phyloP scores from a whole-genome alignment of 1,140 invertebrate genomes.

The Megalopta genalis region DNA sequence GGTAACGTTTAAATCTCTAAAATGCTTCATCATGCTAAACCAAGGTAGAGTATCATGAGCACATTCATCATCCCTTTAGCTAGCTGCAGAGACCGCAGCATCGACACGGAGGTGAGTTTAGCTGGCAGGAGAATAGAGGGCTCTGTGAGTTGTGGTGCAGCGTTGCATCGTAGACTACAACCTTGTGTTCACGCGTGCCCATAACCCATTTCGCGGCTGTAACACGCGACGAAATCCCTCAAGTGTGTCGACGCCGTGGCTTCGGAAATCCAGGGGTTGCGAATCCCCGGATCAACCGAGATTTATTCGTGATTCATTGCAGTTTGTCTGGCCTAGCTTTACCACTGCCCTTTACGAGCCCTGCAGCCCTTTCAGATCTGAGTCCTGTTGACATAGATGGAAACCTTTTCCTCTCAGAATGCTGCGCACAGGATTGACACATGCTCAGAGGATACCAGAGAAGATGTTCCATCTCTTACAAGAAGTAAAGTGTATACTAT shows the following conservation, averaged over 20 bases:
- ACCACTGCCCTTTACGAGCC: neutral
- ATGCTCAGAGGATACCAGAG: too few species aligned
- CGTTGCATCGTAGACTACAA: neutral
- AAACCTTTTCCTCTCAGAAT: too few species aligned
- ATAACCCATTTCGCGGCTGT: conserved; percentile 37
- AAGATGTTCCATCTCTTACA: too few species aligned
- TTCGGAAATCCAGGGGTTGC: conserved; percentile 44
- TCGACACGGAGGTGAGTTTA: neutral
- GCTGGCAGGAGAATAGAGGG: neutral
- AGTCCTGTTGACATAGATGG: neutral
- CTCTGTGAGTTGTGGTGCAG: neutral
- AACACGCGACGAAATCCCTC: conserved; percentile 43
- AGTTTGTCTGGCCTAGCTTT: neutral
- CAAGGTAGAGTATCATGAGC: neutral
- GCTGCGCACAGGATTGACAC: too few species aligned
- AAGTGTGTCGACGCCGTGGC: conserved; percentile 47
- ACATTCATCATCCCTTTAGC: neutral
- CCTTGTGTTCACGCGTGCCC: neutral
- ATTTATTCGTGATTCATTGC: conserved; percentile 49
- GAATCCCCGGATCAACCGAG: conserved; percentile 45
- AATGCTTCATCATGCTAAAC: neutral
- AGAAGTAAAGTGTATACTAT: too few species aligned
- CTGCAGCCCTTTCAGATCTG: neutral
- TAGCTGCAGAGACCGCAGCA: neutral
- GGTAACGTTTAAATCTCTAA: neutral